Evolutionary conservation across 2,797 vertebrate species (phyloP).

Genomic region (Rhinoraja longicauda): DNA sequence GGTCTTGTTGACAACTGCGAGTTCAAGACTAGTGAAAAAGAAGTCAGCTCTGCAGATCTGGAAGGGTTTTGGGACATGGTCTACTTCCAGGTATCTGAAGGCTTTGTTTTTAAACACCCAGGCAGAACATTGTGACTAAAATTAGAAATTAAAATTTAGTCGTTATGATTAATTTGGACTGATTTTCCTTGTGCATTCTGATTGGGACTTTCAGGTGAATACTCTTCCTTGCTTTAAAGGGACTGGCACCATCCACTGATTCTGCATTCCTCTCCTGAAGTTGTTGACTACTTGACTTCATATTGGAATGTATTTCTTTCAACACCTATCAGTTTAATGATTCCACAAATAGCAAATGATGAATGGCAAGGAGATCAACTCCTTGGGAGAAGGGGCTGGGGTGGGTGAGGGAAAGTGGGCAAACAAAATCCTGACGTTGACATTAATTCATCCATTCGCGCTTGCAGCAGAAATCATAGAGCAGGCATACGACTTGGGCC

Average conservation of each 20-base stretch:
- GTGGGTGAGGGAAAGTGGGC: background rate
- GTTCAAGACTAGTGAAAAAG: constrained; percentile 73
- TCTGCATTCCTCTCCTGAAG: background rate
- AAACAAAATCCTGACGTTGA: background rate
- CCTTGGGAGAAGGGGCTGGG: no score
- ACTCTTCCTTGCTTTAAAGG: background rate
- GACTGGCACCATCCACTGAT: background rate
- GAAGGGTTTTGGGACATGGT: constrained; percentile 98
- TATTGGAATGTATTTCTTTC: background rate
- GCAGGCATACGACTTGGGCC: background rate
- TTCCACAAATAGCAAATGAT: background rate
- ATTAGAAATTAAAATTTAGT: background rate
- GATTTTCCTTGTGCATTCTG: background rate
- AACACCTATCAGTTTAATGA: background rate
- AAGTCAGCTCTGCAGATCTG: constrained; percentile 76
- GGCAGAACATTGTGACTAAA: background rate
- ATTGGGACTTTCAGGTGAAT: background rate
- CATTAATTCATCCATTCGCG: background rate
- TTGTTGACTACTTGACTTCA: background rate
- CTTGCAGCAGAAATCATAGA: background rate
- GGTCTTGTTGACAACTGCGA: constrained; percentile 85
- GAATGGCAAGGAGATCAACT: background rate
- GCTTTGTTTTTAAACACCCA: background rate
- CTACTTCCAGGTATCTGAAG: constrained; percentile 70
- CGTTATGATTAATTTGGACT: background rate